Evolutionary conservation across 2,888 invertebrate genomes (phyloP).

Genomic region (Serripes groenlandicus): DNA sequence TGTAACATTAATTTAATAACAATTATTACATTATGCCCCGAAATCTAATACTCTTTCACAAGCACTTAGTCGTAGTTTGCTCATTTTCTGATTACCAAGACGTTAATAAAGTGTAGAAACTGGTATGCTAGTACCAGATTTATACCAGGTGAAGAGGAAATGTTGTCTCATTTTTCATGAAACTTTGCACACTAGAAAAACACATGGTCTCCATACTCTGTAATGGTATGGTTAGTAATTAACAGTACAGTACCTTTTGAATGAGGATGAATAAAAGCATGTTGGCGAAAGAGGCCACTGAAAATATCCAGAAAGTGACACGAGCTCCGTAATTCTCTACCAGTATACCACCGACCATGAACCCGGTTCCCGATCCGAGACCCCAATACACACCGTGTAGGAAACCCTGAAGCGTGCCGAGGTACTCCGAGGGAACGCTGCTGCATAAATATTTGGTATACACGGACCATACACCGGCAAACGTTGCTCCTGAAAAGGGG

Average conservation of each 20-base stretch:
- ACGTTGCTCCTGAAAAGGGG: slow-evolving; percentile 61
- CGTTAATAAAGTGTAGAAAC: no score
- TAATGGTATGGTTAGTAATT: no score
- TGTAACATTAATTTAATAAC: no score
- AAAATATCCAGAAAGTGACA: slow-evolving; percentile 69
- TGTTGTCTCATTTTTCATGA: no score
- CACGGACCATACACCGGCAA: slow-evolving; percentile 71
- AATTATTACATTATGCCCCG: no score
- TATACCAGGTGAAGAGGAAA: no score
- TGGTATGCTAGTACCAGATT: no score
- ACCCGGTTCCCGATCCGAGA: slow-evolving; percentile 68
- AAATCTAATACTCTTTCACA: no score
- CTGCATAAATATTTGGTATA: slow-evolving; percentile 65
- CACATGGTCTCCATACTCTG: no score
- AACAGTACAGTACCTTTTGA: slow-evolving; percentile 58
- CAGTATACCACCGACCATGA: slow-evolving; percentile 64
- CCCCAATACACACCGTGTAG: slow-evolving; percentile 74
- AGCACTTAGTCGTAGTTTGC: no score
- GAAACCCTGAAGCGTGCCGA: slow-evolving; percentile 70
- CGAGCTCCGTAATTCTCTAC: slow-evolving; percentile 65
- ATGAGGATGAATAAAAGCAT: slow-evolving; percentile 56
- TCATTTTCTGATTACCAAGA: no score
- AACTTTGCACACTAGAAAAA: no score
- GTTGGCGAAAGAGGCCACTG: slow-evolving; percentile 62
- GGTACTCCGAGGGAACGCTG: slow-evolving; percentile 63